These are phyloP conservation scores for Patiria miniata DNA, from an alignment of 35 echinoderm and acorn worm genomes.

Conservation along the genomic window DNA sequence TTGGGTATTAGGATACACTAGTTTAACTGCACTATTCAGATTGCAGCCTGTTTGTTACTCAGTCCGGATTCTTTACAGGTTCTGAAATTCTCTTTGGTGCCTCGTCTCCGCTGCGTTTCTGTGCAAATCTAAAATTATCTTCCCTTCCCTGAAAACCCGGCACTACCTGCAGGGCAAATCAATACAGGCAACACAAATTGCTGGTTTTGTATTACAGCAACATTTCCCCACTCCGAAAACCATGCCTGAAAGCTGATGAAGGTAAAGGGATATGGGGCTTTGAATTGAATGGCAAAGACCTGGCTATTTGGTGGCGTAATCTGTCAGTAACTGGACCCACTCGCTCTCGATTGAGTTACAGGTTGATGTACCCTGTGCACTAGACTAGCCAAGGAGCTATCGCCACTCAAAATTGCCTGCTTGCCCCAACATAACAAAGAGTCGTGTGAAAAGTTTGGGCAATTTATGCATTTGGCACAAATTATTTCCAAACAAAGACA, in stretches of 20 bases:
- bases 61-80: too few species aligned
- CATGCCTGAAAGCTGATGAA: conserved; percentile 12
- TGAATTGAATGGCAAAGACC: conserved; percentile 51
- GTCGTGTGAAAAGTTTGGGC: too few species aligned
- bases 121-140: too few species aligned
- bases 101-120: too few species aligned
- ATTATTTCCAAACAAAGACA: too few species aligned
- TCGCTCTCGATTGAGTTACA: conserved; percentile 12
- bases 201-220: conserved; percentile 48
- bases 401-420: too few species aligned
- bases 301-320: conserved; percentile 41
- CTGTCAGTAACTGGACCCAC: conserved; percentile 46
- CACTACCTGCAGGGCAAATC: conserved; percentile 37
- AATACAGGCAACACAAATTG: conserved; percentile 54
- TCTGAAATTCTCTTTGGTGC: too few species aligned
- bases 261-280: conserved; percentile 39
- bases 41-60: too few species aligned
- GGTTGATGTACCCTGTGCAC: conserved; percentile 9
- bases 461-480: too few species aligned
- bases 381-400: background rate
- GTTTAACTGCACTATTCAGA: too few species aligned
- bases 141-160: background rate
- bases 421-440: too few species aligned
- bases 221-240: conserved; percentile 32
- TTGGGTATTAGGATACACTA: too few species aligned